These are phyloP conservation scores for Camponotus pennsylvanicus DNA, from an alignment of 1,140 invertebrate genomes.

Conservation along the genomic window DNA sequence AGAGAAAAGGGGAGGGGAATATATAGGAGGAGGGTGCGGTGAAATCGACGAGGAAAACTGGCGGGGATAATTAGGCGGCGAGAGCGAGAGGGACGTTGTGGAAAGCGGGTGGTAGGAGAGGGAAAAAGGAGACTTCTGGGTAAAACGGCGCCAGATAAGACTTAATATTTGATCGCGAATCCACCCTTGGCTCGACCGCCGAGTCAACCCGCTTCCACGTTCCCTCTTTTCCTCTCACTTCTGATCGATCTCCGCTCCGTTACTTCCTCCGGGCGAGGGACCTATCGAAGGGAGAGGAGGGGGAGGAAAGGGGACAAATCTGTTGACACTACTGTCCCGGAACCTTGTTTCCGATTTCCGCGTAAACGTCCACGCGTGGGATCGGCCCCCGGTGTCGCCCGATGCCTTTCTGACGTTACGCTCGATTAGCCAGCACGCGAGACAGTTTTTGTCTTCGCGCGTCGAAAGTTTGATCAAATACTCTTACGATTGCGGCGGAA, in stretches of 20 bases:
- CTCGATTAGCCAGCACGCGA: slow-evolving; percentile 63
- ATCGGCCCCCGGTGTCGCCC: slow-evolving; percentile 43
- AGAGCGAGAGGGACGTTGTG: slow-evolving; percentile 64
- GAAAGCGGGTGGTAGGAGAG: slow-evolving; percentile 57
- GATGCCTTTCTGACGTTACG: slow-evolving; percentile 64
- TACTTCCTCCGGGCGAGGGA: slow-evolving; percentile 42
- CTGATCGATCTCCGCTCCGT: slow-evolving; percentile 59
- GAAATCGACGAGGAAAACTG: slow-evolving; percentile 59
- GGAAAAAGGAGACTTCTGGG: slow-evolving; percentile 74
- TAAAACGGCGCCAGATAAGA: slow-evolving; percentile 85
- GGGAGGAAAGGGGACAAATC: slow-evolving; percentile 74
- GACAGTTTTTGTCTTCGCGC: not conserved
- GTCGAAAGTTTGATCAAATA: slow-evolving; percentile 34
- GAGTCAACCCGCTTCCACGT: slow-evolving; percentile 71
- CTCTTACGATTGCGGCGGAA: not conserved
- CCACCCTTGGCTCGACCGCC: slow-evolving; percentile 79
- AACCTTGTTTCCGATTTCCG: slow-evolving; percentile 77
- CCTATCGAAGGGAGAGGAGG: not conserved
- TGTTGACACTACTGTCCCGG: slow-evolving; percentile 77
- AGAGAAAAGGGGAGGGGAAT: slow-evolving; percentile 22
- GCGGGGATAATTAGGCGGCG: slow-evolving; percentile 82
- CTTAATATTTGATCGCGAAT: slow-evolving; percentile 85
- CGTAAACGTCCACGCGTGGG: slow-evolving; percentile 58
- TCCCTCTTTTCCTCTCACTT: not conserved
- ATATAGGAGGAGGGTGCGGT: slow-evolving; percentile 30